These are phyloP conservation scores for Aplysia californica DNA, from an alignment of 1,140 invertebrate species.

Conservation along the genomic window DNA sequence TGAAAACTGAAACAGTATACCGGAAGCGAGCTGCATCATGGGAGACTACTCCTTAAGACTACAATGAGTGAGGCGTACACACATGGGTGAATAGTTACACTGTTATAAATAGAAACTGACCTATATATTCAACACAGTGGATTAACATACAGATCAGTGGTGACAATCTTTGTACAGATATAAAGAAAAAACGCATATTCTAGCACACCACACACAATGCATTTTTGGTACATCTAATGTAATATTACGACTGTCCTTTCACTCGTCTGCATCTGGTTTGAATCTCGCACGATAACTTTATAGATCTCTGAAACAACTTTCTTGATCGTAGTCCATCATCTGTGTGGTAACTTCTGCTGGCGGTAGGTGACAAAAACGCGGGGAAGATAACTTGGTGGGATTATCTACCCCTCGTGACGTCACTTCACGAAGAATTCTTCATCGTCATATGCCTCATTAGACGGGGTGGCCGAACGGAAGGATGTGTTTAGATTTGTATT, in stretches of 20 bases:
- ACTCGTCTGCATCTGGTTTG: too few relatives aligned
- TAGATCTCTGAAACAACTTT: too few relatives aligned
- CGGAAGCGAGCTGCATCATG: background rate
- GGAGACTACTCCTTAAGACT: background rate
- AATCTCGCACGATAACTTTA: too few relatives aligned
- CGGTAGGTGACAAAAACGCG: background rate
- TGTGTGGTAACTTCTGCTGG: background rate
- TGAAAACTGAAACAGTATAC: background rate
- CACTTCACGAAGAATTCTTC: background rate
- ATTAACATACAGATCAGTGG: constrained; percentile 8
- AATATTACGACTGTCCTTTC: too few relatives aligned
- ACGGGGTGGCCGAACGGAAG: constrained; percentile 42
- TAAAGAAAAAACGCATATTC: background rate
- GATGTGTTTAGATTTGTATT: constrained; percentile 36
- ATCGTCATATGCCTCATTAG: constrained; percentile 47
- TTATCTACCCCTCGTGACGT: background rate
- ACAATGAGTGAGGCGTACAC: background rate
- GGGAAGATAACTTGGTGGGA: background rate
- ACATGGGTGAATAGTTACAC: background rate
- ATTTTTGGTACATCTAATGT: too few relatives aligned
- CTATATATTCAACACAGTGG: constrained; percentile 3
- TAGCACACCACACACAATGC: constrained; percentile 12
- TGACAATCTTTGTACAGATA: background rate
- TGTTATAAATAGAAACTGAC: constrained; percentile 4
- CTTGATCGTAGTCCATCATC: too few relatives aligned